Evolutionary conservation across 2,113 vertebrate genomes (phyloP).

Genomic region (Anarrhichthys ocellatus): DNA sequence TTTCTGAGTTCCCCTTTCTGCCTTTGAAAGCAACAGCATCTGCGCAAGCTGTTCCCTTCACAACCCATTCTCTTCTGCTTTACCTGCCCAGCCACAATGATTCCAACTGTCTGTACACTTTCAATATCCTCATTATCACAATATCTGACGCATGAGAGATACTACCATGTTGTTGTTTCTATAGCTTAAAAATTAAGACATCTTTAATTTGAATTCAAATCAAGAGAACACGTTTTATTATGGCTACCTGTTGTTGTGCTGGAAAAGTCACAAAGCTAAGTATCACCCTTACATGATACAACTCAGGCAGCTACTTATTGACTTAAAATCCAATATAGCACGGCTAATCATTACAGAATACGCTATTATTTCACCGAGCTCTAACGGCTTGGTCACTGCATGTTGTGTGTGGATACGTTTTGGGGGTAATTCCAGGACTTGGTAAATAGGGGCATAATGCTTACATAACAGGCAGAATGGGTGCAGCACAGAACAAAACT

Average conservation of each 20-base stretch:
- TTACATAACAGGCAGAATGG: slow-evolving; percentile 66
- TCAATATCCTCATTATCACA: slow-evolving; percentile 26
- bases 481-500: slow-evolving; percentile 64
- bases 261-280: slow-evolving; percentile 10
- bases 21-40: slow-evolving; percentile 63
- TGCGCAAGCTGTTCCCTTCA: slow-evolving; percentile 51
- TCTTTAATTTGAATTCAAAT: neutral
- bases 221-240: neutral
- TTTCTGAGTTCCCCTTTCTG: slow-evolving; percentile 80
- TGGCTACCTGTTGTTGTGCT: neutral
- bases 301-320: slow-evolving; percentile 59
- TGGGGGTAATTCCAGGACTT: slow-evolving; percentile 37
- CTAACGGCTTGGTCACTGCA: slow-evolving; percentile 17
- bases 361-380: slow-evolving; percentile 35
- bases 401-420: slow-evolving; percentile 15
- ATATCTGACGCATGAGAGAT: slow-evolving; percentile 1
- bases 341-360: slow-evolving; percentile 58
- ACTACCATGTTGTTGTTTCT: neutral
- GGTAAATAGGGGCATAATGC: slow-evolving; percentile 51
- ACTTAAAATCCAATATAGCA: slow-evolving; percentile 52
- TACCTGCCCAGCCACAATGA: slow-evolving; percentile 58
- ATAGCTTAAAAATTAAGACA: neutral
- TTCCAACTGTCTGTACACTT: slow-evolving; percentile 39
- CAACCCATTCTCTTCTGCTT: slow-evolving; percentile 72
- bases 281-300: slow-evolving; percentile 40